Base-by-base conservation (phyloP, 64 coral and sea anemone genomes). In the Porites lutea region DNA sequence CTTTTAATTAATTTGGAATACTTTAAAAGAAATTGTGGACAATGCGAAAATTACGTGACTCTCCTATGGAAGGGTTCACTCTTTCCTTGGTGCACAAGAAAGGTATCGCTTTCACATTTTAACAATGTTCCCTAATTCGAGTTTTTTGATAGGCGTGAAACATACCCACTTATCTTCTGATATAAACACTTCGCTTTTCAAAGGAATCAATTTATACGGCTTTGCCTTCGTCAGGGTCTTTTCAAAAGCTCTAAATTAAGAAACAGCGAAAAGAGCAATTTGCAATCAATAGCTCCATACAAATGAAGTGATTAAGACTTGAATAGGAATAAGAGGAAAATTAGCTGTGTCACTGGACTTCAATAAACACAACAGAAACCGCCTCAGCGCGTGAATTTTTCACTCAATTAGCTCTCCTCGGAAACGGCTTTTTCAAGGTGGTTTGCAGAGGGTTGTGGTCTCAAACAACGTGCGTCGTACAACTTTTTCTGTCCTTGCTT, bases 311-410 rank as follows among this genome's bases (percentile, higher is more conserved):
- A 93, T 87, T 90, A 96, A 54, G 70, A 93, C 52, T 85, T 84
- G 67, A 88, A 96, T 89, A 71, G 95, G 79, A 85, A 93, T 86
- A 92, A 96, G 72, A 96, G 75, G 48, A 68, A 96, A 52, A 96
- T 92, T 92, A 92, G 22, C 45, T 67, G 87, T 89, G 43, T 86
- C 87, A 69, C 81, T 84, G 61, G 62, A 19, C 47, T 14, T 84
- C 13, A 84, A 84, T 84, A 21, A 63, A 47, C 3, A 21, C 44
- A 68, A 84, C 81, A 84, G 81, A 84, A 47, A 51, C 81, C 81
- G 81, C 62, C 80, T 46, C 21, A 20, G 65, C 64, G 67, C 47
- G 63, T 20, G 69, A 84, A 84, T 84, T 69, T 69, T 69, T 84
- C 62, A 84, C 62, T 84, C 81, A 84, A 84, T 84, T 84, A 84